Evolutionary conservation across 2,888 invertebrate genomes (phyloP).

Genomic region (Zaprionus bogoriensis): DNA sequence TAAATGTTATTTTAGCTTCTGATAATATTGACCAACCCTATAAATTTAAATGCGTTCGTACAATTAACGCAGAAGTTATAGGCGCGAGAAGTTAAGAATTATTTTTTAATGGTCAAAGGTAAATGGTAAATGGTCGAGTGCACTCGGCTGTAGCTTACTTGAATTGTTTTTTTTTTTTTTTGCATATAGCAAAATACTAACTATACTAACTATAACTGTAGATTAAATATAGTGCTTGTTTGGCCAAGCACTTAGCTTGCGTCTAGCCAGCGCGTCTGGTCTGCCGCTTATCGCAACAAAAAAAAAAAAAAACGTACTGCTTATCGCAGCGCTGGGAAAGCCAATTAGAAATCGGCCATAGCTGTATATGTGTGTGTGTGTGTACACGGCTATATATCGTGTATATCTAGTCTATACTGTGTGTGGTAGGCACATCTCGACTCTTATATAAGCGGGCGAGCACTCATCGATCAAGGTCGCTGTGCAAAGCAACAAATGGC

Average conservation of each 20-base stretch:
- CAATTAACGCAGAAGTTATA: no score
- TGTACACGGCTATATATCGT: no score
- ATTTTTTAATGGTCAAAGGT: no score
- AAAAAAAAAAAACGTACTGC: no score
- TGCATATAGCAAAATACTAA: not conserved
- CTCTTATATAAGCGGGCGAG: constrained; percentile 48
- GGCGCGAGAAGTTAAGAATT: no score
- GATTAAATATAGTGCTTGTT: not conserved
- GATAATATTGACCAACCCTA: no score
- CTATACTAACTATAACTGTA: no score
- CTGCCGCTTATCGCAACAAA: not conserved
- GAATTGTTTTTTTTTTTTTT: constrained; percentile 11
- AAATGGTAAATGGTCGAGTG: no score
- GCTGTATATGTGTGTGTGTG: no score
- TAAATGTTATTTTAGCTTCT: no score
- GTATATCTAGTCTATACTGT: constrained; percentile 5
- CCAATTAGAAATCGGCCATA: not conserved
- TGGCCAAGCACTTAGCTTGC: constrained; percentile 9
- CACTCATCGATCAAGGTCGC: constrained; percentile 54
- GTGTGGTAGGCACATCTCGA: constrained; percentile 10
- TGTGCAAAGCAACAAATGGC: constrained; percentile 27
- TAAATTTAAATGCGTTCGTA: no score
- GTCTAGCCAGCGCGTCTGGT: constrained; percentile 61
- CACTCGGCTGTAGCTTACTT: not conserved
- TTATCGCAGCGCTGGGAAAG: not conserved